These are phyloP conservation scores for Apostichopus japonicus DNA, from an alignment of 35 echinoderm and acorn worm genomes.

Conservation along the genomic window DNA sequence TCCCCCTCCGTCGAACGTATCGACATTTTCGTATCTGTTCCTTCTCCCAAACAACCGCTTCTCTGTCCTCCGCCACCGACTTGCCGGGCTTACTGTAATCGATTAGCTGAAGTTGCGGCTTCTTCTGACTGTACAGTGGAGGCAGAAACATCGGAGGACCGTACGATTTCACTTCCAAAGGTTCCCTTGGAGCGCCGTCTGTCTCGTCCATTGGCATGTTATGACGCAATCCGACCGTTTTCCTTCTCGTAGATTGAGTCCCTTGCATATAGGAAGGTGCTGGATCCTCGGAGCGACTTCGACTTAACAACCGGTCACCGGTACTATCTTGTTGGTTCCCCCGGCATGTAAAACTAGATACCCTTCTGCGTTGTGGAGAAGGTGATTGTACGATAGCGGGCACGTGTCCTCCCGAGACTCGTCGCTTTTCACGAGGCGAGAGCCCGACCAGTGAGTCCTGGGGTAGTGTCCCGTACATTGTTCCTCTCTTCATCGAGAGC, in stretches of 20 bases:
- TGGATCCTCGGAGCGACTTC: neutral
- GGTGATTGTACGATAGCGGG: neutral
- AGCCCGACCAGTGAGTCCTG: slow-evolving; percentile 14
- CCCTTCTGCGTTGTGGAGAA: neutral
- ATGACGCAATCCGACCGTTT: slow-evolving; percentile 41
- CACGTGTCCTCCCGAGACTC: neutral
- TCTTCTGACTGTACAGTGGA: slow-evolving; percentile 37
- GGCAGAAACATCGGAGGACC: slow-evolving; percentile 43
- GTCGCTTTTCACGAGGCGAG: slow-evolving; percentile 31
- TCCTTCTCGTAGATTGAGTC: slow-evolving; percentile 25
- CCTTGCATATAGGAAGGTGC: slow-evolving; percentile 45
- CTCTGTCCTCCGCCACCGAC: slow-evolving; percentile 5
- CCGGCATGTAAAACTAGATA: neutral
- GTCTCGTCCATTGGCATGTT: neutral
- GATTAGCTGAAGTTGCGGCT: neutral
- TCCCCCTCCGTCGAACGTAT: slow-evolving; percentile 18
- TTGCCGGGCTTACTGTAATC: slow-evolving; percentile 19
- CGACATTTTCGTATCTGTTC: slow-evolving; percentile 34
- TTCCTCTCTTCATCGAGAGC: slow-evolving; percentile 47
- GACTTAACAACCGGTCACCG: neutral
- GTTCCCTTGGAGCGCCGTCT: neutral
- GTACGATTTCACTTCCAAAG: slow-evolving; percentile 12
- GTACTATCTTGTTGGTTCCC: neutral
- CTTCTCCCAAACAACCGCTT: neutral
- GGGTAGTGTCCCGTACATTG: slow-evolving; percentile 26